phyloP scores from a whole-genome alignment of 2,888 invertebrate species.

The Andrena bucephala region DNA sequence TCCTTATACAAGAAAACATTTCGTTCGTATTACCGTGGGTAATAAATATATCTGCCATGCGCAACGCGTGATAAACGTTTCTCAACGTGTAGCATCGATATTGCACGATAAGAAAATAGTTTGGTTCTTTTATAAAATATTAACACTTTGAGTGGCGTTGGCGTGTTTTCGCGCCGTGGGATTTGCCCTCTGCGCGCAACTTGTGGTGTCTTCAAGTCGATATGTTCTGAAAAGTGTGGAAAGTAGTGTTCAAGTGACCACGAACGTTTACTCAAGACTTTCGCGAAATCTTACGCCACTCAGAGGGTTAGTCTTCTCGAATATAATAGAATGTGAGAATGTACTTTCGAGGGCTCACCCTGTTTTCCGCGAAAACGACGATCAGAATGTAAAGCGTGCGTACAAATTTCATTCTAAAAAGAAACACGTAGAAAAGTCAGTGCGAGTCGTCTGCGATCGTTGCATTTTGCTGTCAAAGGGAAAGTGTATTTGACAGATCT shows the following conservation, averaged over 20 bases:
- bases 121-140: constrained; percentile 3
- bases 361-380: constrained; percentile 58
- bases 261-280: too few species aligned
- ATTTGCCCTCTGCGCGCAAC: too few species aligned
- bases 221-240: too few species aligned
- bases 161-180: too few species aligned
- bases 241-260: too few species aligned
- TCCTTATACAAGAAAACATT: constrained; percentile 40
- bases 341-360: constrained; percentile 55
- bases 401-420: constrained; percentile 72
- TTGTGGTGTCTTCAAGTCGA: too few species aligned
- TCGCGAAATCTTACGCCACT: too few species aligned
- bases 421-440: constrained; percentile 12
- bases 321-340: background rate
- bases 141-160: too few species aligned
- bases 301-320: background rate
- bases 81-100: background rate
- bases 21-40: background rate
- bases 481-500: background rate
- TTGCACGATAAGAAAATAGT: background rate
- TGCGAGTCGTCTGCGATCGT: constrained; percentile 1
- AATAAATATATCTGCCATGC: background rate
- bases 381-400: constrained; percentile 66
- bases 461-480: constrained; percentile 15
- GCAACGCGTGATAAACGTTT: background rate